A percentile compares a stretch with the other conserved stretches of the same genome.
Conservation (phyloP, 2,113 vertebrate species). For the Indri indri region DNA sequence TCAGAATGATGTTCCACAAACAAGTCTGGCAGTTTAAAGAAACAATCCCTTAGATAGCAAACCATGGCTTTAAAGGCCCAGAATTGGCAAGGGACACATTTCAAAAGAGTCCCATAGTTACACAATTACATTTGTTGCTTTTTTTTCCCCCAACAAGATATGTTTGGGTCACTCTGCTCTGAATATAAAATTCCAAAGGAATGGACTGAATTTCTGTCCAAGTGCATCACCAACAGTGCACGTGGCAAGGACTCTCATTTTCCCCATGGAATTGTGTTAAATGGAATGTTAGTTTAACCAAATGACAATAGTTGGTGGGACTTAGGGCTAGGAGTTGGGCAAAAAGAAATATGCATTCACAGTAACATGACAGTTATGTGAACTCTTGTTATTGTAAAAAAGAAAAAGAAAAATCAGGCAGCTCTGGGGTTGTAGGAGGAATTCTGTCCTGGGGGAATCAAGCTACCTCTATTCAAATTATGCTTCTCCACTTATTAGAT, state of each 20-base stretch:
- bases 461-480: background rate
- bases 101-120: background rate
- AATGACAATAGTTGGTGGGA: background rate
- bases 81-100: background rate
- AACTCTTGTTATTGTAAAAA: background rate
- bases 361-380: background rate
- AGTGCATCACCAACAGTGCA: background rate
- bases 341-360: background rate
- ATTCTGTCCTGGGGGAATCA: background rate
- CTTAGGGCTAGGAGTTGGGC: background rate
- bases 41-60: background rate
- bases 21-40: background rate
- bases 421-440: background rate
- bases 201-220: background rate
- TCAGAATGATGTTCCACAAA: background rate
- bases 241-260: background rate
- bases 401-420: background rate
- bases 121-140: background rate
- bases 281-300: background rate
- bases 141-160: background rate
- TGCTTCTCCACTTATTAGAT: background rate
- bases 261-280: background rate
- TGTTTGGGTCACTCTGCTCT: background rate
- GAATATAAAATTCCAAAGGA: background rate
- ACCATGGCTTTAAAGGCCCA: background rate